Evolutionary conservation across 2,797 vertebrate species (phyloP).

Genomic region (Semotilus atromaculatus): DNA sequence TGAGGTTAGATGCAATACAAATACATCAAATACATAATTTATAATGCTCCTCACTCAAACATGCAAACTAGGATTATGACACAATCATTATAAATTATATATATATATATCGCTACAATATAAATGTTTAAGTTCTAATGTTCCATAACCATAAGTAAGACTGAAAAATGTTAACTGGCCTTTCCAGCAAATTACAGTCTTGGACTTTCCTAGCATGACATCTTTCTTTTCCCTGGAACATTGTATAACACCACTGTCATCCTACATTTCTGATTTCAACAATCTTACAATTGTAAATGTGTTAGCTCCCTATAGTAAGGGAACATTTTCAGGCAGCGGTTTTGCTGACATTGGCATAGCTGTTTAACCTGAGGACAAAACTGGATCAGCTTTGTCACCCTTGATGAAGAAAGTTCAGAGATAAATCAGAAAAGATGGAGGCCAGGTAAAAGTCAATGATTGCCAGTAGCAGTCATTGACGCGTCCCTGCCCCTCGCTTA

Average conservation of each 20-base stretch:
- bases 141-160: background rate
- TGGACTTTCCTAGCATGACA: background rate
- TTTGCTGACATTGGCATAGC: slow-evolving; percentile 49
- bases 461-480: slow-evolving; percentile 70
- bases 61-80: background rate
- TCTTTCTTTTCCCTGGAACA: background rate
- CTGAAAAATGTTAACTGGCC: background rate
- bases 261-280: background rate
- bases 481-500: slow-evolving; percentile 23
- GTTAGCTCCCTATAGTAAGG: too few species aligned
- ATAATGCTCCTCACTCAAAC: background rate
- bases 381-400: slow-evolving; percentile 41
- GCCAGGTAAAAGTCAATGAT: slow-evolving; percentile 71
- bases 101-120: background rate
- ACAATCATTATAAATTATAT: background rate
- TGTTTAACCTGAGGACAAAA: slow-evolving; percentile 52
- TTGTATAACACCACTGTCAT: background rate
- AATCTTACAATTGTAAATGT: background rate
- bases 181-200: background rate
- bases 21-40: background rate
- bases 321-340: background rate
- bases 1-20: background rate
- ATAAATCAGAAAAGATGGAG: slow-evolving; percentile 71
- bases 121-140: background rate
- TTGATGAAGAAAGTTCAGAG: slow-evolving; percentile 71